Percentiles rank a stretch among this genome's conserved stretches.
Evolutionary conservation across 2,113 vertebrate species (phyloP).

Genomic region (Vicugna pacos): DNA sequence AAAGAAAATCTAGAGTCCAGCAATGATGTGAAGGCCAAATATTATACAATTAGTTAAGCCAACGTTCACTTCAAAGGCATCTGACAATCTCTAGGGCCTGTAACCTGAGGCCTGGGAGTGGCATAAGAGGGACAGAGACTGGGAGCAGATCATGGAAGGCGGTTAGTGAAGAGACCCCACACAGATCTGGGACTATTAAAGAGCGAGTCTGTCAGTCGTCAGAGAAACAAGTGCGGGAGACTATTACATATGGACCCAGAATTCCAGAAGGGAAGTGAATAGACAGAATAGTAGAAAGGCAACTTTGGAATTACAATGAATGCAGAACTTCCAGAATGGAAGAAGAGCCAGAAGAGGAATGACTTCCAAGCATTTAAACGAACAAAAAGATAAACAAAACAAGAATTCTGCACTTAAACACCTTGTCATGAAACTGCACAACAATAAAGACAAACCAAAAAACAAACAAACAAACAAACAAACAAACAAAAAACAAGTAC

Average conservation of each 20-base stretch:
- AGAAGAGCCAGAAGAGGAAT: background rate
- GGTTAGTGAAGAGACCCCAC: background rate
- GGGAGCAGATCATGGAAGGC: background rate
- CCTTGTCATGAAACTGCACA: background rate
- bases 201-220: background rate
- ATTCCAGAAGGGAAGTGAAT: background rate
- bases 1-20: background rate
- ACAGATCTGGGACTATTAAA: background rate
- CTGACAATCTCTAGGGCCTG: background rate
- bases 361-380: background rate
- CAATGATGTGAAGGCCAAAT: background rate
- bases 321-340: background rate
- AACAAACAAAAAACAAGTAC: too few relatives aligned
- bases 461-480: background rate
- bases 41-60: background rate
- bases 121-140: background rate
- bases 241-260: background rate
- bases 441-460: background rate
- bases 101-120: background rate
- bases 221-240: background rate
- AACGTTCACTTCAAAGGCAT: background rate
- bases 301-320: background rate
- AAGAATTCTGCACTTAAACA: background rate
- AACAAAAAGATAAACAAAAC: background rate
- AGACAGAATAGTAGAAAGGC: background rate